A percentile compares a stretch with the other conserved stretches of the same genome.
These are phyloP conservation scores for Cepaea hortensis DNA, from an alignment of 2,888 invertebrate genomes.

Conservation along the genomic window DNA sequence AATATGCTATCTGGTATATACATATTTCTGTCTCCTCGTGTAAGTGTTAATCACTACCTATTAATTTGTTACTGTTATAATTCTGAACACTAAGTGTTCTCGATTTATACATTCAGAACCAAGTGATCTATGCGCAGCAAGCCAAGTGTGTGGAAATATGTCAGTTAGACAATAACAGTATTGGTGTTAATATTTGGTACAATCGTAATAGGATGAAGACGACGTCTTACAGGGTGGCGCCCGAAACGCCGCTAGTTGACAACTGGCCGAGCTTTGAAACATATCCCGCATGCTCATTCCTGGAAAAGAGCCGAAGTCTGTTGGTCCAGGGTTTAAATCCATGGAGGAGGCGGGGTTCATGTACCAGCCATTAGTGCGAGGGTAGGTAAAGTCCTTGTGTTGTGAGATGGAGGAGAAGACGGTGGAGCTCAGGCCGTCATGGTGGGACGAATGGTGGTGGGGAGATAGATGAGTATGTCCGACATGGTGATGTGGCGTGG, in stretches of 20 bases:
- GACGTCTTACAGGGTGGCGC: conserved; percentile 65
- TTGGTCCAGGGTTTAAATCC: conserved; percentile 59
- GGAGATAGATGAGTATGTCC: conserved; percentile 57
- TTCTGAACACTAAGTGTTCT: too few species aligned
- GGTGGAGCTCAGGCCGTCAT: conserved; percentile 63
- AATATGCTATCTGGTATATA: too few species aligned
- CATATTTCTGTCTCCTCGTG: too few species aligned
- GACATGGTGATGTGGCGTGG: conserved; percentile 58
- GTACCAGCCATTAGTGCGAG: conserved; percentile 68
- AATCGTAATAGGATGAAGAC: conserved; percentile 69
- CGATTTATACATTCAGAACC: too few species aligned
- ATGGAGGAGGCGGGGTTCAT: conserved; percentile 60
- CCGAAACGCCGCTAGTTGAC: conserved; percentile 70
- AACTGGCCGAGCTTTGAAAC: conserved; percentile 61
- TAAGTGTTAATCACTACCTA: too few species aligned
- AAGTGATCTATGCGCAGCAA: too few species aligned
- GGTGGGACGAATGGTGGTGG: conserved; percentile 53
- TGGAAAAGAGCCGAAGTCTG: conserved; percentile 55
- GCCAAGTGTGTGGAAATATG: too few species aligned
- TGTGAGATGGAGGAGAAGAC: conserved; percentile 65
- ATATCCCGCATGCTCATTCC: conserved; percentile 47
- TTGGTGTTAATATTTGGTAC: conserved; percentile 54
- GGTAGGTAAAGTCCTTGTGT: conserved; percentile 58
- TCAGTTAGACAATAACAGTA: too few species aligned
- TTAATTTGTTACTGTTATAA: too few species aligned